Conservation (phyloP, 2,888 invertebrate species). For the Eulithis testata region DNA sequence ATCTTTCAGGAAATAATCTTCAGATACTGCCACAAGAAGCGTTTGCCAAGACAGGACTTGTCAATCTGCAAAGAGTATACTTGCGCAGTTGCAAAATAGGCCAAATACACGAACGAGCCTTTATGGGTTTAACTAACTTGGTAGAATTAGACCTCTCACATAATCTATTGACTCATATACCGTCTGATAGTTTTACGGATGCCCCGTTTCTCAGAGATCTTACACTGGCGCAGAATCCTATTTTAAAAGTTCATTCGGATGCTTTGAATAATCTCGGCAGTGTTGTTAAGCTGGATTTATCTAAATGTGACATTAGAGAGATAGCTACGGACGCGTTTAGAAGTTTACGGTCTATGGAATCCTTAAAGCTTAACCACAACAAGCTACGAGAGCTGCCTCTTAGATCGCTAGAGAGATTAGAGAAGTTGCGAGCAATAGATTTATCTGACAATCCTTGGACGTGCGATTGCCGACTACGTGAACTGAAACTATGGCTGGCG, state of each 20-base stretch:
- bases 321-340: conserved; percentile 90
- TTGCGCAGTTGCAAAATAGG: conserved; percentile 93
- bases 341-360: conserved; percentile 90
- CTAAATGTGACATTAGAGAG: conserved; percentile 91
- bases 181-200: conserved; percentile 91
- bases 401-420: conserved; percentile 89
- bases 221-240: conserved; percentile 91
- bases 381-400: conserved; percentile 89
- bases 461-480: conserved; percentile 93
- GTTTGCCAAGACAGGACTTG: conserved; percentile 91
- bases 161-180: conserved; percentile 92
- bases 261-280: conserved; percentile 90
- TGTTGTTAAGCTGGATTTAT: conserved; percentile 92
- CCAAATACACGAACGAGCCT: conserved; percentile 93
- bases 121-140: conserved; percentile 94
- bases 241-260: conserved; percentile 90
- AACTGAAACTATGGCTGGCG: conserved; percentile 92
- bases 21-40: conserved; percentile 92
- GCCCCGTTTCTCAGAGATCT: conserved; percentile 93
- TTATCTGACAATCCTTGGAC: conserved; percentile 95
- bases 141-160: conserved; percentile 95
- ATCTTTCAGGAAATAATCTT: conserved; percentile 94
- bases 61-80: conserved; percentile 94
- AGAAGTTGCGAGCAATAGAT: conserved; percentile 91
- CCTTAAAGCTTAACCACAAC: conserved; percentile 92